phyloP scores from a whole-genome alignment of 92 coral and sea anemone species.

The Palythoa caribaeorum region DNA sequence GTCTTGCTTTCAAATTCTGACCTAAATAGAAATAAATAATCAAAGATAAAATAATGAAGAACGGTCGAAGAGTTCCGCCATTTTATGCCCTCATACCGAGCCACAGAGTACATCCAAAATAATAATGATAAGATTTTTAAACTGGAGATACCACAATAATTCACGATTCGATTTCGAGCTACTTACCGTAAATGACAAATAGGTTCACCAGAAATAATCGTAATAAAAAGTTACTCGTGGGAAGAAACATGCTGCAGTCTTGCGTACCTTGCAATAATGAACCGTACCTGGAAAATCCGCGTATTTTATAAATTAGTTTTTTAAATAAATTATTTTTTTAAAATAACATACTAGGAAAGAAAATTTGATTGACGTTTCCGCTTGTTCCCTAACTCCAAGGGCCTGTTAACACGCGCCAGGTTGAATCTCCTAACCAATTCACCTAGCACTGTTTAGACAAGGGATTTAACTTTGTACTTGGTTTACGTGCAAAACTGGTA shows the following conservation, averaged over 20 bases:
- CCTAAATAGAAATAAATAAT: no score
- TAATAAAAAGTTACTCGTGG: neutral
- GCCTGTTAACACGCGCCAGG: no score
- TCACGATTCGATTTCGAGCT: neutral
- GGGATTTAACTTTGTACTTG: no score
- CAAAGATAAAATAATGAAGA: no score
- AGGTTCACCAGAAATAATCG: neutral
- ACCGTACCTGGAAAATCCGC: neutral
- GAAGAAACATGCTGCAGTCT: conserved; percentile 12
- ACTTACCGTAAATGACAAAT: conserved; percentile 26
- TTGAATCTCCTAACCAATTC: no score
- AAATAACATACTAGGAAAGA: neutral
- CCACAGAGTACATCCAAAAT: no score
- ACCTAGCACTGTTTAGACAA: no score
- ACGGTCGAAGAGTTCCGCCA: no score
- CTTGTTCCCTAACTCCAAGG: neutral
- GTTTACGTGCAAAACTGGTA: no score
- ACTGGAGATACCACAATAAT: neutral
- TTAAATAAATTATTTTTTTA: no score
- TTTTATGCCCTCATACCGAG: no score
- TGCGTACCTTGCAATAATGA: neutral
- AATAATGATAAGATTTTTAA: neutral
- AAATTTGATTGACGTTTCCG: neutral
- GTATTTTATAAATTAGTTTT: neutral
- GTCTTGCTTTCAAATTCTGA: no score